Percentiles rank a stretch among this genome's conserved stretches.
phyloP scores from a whole-genome alignment of 1,140 invertebrate species.

The Hirudo medicinalis region DNA sequence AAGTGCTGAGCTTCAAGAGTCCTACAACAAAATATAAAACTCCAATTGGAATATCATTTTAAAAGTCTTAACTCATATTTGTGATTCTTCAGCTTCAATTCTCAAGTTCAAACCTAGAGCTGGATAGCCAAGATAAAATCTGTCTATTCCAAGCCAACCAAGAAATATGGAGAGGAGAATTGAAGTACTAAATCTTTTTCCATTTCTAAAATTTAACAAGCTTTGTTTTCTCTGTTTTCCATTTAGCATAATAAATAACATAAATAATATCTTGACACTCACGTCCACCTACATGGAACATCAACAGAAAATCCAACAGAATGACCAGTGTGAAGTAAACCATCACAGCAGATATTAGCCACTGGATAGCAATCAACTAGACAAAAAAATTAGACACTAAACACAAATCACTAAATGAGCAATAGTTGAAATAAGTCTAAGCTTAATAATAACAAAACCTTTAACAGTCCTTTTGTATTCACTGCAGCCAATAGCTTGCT shows the following conservation, averaged over 20 bases:
- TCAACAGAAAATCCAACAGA: slow-evolving; percentile 55
- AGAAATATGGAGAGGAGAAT: slow-evolving; percentile 79
- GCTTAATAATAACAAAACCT: slow-evolving; percentile 11
- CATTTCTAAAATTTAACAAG: slow-evolving; percentile 55
- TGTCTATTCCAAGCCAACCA: slow-evolving; percentile 91
- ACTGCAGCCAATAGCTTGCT: slow-evolving; percentile 68
- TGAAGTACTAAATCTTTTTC: slow-evolving; percentile 80
- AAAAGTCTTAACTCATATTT: slow-evolving; percentile 4
- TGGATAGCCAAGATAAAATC: slow-evolving; percentile 91
- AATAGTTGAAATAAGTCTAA: not conserved
- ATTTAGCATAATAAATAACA: no score
- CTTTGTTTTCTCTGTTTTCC: no score
- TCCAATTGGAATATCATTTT: not conserved
- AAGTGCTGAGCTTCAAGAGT: slow-evolving; percentile 79
- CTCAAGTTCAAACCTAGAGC: slow-evolving; percentile 52
- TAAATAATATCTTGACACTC: slow-evolving; percentile 42
- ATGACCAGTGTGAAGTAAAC: slow-evolving; percentile 57
- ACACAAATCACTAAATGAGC: slow-evolving; percentile 16
- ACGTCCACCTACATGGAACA: slow-evolving; percentile 83
- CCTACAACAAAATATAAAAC: slow-evolving; percentile 42
- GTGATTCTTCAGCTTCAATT: slow-evolving; percentile 14
- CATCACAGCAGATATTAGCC: slow-evolving; percentile 64
- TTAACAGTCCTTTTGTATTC: slow-evolving; percentile 44
- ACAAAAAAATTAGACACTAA: slow-evolving; percentile 34
- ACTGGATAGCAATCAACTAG: slow-evolving; percentile 67